phyloP scores from a whole-genome alignment of 2,797 vertebrate species.

The Manis crassicaudata region DNA sequence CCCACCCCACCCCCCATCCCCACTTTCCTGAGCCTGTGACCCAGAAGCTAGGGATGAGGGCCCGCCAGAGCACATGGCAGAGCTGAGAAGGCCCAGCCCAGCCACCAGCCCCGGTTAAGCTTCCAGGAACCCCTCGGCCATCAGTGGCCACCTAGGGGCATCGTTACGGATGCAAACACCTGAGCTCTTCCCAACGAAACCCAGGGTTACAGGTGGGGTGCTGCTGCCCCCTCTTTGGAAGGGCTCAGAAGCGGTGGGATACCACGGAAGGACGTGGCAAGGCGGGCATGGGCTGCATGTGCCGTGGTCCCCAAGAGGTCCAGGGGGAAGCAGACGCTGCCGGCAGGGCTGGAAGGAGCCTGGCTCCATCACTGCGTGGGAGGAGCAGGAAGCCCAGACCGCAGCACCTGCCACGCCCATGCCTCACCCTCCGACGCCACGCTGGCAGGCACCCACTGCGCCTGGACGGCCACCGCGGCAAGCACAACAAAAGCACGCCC shows the following conservation, averaged over 20 bases:
- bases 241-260: neutral
- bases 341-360: neutral
- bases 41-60: neutral
- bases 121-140: too few relatives aligned
- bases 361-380: neutral
- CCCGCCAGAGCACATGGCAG: neutral
- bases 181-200: neutral
- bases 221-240: neutral
- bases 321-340: neutral
- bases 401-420: too few relatives aligned
- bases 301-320: neutral
- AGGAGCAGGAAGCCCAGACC: neutral
- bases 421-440: rapidly evolving
- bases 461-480: too few relatives aligned
- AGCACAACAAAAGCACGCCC: too few relatives aligned
- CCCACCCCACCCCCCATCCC: neutral
- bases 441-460: neutral
- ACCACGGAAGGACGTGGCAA: rapidly evolving
- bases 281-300: too few relatives aligned
- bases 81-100: neutral
- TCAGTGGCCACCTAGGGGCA: too few relatives aligned
- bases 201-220: neutral
- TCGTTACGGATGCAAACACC: neutral
- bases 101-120: rapidly evolving
- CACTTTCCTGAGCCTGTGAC: neutral